A percentile compares a stretch with the other conserved stretches of the same genome.
phyloP scores from a whole-genome alignment of 2,888 invertebrate genomes.

The Pycnomerus fuliginosus region DNA sequence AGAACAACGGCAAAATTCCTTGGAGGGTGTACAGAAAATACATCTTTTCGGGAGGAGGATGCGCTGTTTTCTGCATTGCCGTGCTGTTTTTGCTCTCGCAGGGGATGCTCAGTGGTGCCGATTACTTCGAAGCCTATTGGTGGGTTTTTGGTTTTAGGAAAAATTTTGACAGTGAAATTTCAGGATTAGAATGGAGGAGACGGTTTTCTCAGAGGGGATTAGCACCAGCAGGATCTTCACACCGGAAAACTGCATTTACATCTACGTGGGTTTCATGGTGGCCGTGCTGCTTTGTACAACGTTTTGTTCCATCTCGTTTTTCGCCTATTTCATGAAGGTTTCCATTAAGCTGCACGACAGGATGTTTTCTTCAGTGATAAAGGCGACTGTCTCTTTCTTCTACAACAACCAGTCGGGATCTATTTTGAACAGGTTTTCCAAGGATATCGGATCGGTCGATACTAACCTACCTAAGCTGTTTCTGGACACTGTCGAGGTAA shows the following conservation, averaged over 20 bases:
- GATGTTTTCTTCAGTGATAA: slow-evolving; percentile 56
- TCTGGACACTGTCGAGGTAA: slow-evolving; percentile 55
- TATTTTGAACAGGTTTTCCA: slow-evolving; percentile 70
- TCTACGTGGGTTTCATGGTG: slow-evolving; percentile 34
- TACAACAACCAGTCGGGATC: slow-evolving; percentile 64
- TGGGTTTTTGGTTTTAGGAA: slow-evolving; percentile 42
- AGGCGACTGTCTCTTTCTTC: slow-evolving; percentile 67
- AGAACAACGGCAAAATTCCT: slow-evolving; percentile 55
- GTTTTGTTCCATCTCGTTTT: slow-evolving; percentile 56
- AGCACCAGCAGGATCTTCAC: slow-evolving; percentile 25
- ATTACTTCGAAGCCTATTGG: slow-evolving; percentile 81
- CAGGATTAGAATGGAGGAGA: too few species aligned
- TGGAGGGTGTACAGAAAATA: slow-evolving; percentile 66
- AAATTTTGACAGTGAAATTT: too few species aligned
- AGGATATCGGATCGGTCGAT: slow-evolving; percentile 65
- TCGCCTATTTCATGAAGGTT: slow-evolving; percentile 54
- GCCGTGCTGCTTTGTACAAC: slow-evolving; percentile 50
- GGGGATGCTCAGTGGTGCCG: slow-evolving; percentile 69
- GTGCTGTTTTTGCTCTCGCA: slow-evolving; percentile 68
- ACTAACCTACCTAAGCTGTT: slow-evolving; percentile 55
- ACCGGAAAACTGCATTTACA: slow-evolving; percentile 35
- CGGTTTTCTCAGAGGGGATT: too few species aligned
- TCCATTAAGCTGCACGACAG: slow-evolving; percentile 58
- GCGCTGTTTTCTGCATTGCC: too few species aligned
- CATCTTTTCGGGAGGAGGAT: slow-evolving; percentile 70